A percentile compares a stretch with the other conserved stretches of the same genome.
phyloP scores from a whole-genome alignment of 2,888 invertebrate species.

The Resseliella maxima region DNA sequence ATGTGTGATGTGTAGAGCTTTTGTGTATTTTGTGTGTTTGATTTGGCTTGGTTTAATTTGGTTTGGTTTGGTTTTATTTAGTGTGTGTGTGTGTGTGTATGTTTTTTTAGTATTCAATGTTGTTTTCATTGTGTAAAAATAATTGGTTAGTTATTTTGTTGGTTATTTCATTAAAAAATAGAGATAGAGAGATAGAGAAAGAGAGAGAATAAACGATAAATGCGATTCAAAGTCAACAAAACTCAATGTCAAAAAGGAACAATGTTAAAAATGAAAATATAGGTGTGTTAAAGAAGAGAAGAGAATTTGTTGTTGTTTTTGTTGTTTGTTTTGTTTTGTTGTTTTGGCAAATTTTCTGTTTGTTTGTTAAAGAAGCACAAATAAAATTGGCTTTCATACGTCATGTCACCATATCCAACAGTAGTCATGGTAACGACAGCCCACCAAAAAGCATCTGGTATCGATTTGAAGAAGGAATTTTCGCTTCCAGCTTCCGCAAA shows the following conservation, averaged over 20 bases:
- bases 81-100: neutral
- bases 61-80: no score
- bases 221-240: conserved; percentile 11
- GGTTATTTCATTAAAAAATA: conserved; percentile 16
- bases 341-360: neutral
- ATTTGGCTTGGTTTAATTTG: no score
- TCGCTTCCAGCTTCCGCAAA: conserved; percentile 99
- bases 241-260: conserved; percentile 24
- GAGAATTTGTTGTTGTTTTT: neutral
- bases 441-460: conserved; percentile 99
- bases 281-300: conserved; percentile 1
- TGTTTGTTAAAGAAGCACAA: neutral
- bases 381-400: conserved; percentile 67
- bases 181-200: conserved; percentile 33
- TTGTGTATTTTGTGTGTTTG: neutral
- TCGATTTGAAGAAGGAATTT: conserved; percentile 99
- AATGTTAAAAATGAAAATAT: conserved; percentile 21
- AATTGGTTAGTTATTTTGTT: neutral
- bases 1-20: no score
- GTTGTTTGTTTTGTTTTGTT: neutral
- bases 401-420: conserved; percentile 99
- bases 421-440: conserved; percentile 99
- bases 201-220: conserved; percentile 36
- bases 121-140: neutral
- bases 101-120: neutral